These are phyloP conservation scores for Moxostoma hubbsi DNA, from an alignment of 2,797 vertebrate species.

Conservation along the genomic window DNA sequence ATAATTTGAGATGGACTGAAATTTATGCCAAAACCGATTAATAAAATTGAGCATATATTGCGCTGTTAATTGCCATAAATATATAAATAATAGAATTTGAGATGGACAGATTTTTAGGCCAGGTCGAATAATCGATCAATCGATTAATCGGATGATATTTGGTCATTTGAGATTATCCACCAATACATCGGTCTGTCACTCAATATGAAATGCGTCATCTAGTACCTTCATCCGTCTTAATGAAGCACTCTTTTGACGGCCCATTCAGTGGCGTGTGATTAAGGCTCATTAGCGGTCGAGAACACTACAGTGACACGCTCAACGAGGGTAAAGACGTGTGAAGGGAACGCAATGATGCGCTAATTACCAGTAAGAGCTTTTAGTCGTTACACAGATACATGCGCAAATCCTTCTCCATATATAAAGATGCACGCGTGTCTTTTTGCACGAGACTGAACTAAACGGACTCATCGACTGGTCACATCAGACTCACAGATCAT, in stretches of 20 bases:
- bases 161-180: no score
- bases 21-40: no score
- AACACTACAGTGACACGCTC: slow-evolving; percentile 19
- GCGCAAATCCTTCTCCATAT: not conserved
- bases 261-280: slow-evolving; percentile 36
- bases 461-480: not conserved
- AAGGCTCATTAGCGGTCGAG: slow-evolving; percentile 43
- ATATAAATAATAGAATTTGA: no score
- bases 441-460: not conserved
- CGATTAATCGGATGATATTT: no score
- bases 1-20: no score
- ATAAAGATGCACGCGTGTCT: not conserved
- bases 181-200: no score
- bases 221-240: not conserved
- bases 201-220: not conserved
- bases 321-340: slow-evolving; percentile 34
- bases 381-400: not conserved
- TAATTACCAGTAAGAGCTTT: slow-evolving; percentile 27
- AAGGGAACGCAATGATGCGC: slow-evolving; percentile 21
- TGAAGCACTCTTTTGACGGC: slow-evolving; percentile 31
- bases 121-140: no score
- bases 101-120: no score
- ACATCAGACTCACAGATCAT: not conserved
- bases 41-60: no score
- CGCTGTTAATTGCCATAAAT: no score